Evolutionary conservation across 2,888 invertebrate species (phyloP).

Genomic region (Candidula unifasciata): DNA sequence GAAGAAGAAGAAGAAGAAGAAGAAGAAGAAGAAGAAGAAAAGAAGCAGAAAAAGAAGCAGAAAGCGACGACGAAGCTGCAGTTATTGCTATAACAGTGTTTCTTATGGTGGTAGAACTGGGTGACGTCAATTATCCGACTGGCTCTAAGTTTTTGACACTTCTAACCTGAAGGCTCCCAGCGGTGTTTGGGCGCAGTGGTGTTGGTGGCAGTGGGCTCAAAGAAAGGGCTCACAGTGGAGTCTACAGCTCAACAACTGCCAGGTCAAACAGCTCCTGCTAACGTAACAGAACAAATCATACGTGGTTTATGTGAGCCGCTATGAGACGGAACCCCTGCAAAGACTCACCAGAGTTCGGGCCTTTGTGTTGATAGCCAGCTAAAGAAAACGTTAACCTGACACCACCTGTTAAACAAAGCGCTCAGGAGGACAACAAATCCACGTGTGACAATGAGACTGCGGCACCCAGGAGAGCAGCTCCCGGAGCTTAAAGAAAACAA

Average conservation of each 20-base stretch:
- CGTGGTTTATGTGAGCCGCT: neutral
- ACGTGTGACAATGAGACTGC: constrained; percentile 12
- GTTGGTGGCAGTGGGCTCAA: neutral
- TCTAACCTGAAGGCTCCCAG: too few species aligned
- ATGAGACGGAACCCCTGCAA: neutral
- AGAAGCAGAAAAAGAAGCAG: constrained; percentile 21
- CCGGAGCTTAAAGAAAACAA: neutral
- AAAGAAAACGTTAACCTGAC: constrained; percentile 23
- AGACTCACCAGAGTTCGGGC: neutral
- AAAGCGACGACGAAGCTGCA: too few species aligned
- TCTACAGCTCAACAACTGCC: neutral
- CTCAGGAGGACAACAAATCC: neutral
- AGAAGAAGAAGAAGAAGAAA: neutral
- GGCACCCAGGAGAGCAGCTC: neutral
- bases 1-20: neutral
- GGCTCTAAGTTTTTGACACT: too few species aligned
- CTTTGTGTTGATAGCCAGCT: neutral
- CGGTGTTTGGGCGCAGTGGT: too few species aligned
- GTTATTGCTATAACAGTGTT: too few species aligned
- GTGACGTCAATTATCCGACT: too few species aligned
- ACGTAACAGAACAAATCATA: neutral
- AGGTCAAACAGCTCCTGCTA: neutral
- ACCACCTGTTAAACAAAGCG: constrained; percentile 7
- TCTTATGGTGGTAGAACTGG: too few species aligned
- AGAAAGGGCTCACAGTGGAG: neutral